These are phyloP conservation scores for Aleiodes leptofemur DNA, from an alignment of 2,888 invertebrate species.

Conservation along the genomic window DNA sequence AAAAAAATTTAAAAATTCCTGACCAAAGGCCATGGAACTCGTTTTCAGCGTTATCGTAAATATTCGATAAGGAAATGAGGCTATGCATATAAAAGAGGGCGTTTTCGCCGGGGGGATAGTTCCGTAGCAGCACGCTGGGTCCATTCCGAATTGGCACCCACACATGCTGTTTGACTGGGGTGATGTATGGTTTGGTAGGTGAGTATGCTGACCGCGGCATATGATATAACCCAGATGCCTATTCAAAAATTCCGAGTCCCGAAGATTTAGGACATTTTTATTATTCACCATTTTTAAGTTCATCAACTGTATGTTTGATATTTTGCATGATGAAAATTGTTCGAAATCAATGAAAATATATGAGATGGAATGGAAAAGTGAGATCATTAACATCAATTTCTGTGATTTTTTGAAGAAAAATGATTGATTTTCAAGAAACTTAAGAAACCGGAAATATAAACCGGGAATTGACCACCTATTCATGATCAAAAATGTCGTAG, in stretches of 20 bases:
- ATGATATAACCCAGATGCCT: not conserved
- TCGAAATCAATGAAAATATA: too few relatives aligned
- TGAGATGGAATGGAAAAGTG: too few relatives aligned
- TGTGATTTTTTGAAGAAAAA: too few relatives aligned
- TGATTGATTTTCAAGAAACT: too few relatives aligned
- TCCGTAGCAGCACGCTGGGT: slow-evolving; percentile 62
- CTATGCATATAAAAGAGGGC: slow-evolving; percentile 73
- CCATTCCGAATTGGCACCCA: slow-evolving; percentile 67
- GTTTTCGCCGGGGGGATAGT: slow-evolving; percentile 60
- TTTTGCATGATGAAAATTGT: too few relatives aligned
- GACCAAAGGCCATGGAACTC: too few relatives aligned
- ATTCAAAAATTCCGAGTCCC: slow-evolving; percentile 19
- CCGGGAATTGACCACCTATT: too few relatives aligned
- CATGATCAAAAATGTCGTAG: too few relatives aligned
- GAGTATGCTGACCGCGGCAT: slow-evolving; percentile 50
- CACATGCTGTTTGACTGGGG: slow-evolving; percentile 56
- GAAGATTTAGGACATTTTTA: not conserved
- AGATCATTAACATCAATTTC: too few relatives aligned
- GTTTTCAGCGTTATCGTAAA: slow-evolving; percentile 56
- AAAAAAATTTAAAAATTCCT: not conserved
- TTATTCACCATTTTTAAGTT: not conserved
- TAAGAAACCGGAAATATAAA: too few relatives aligned
- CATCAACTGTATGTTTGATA: not conserved
- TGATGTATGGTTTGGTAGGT: slow-evolving; percentile 68
- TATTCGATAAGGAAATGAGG: slow-evolving; percentile 73